Evolutionary conservation across 1,140 invertebrate species (phyloP).

Genomic region (Ladona fulva): DNA sequence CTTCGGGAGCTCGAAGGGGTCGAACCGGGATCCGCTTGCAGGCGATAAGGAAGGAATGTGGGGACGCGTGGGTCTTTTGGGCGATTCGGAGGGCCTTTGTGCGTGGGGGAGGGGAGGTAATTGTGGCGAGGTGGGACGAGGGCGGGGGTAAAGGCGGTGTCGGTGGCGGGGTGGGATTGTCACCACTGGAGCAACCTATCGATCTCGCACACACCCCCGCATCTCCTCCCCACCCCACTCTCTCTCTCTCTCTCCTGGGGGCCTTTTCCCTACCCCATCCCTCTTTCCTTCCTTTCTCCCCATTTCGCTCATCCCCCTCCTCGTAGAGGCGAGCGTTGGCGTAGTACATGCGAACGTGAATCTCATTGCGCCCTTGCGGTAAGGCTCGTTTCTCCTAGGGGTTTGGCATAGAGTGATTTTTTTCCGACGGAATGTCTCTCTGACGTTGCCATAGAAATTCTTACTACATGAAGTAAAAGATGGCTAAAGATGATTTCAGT

Average conservation of each 20-base stretch:
- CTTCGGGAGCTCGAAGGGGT: not conserved
- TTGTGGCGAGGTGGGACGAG: not conserved
- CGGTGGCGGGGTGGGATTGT: not conserved
- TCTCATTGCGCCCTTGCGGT: too few relatives aligned
- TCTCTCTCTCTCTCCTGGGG: not conserved
- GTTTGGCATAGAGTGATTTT: too few relatives aligned
- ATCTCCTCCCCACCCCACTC: not conserved
- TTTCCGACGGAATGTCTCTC: too few relatives aligned
- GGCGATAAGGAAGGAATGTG: not conserved
- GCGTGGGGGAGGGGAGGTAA: not conserved
- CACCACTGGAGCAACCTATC: slow-evolving; percentile 6
- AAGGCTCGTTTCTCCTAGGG: too few relatives aligned
- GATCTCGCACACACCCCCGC: not conserved
- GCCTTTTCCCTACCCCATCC: too few relatives aligned
- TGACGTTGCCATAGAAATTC: too few relatives aligned
- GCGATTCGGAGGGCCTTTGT: not conserved
- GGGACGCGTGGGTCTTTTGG: not conserved
- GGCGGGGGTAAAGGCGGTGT: not conserved
- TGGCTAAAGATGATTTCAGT: too few relatives aligned
- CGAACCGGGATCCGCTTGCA: not conserved
- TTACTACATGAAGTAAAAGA: too few relatives aligned
- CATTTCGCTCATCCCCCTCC: not conserved
- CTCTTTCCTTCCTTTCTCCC: not conserved
- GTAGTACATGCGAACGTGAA: too few relatives aligned
- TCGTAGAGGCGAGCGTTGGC: too few relatives aligned